A percentile compares a stretch with the other conserved stretches of the same genome.
phyloP scores from a whole-genome alignment of 92 coral and sea anemone species.

The Heliopora coerulea region DNA sequence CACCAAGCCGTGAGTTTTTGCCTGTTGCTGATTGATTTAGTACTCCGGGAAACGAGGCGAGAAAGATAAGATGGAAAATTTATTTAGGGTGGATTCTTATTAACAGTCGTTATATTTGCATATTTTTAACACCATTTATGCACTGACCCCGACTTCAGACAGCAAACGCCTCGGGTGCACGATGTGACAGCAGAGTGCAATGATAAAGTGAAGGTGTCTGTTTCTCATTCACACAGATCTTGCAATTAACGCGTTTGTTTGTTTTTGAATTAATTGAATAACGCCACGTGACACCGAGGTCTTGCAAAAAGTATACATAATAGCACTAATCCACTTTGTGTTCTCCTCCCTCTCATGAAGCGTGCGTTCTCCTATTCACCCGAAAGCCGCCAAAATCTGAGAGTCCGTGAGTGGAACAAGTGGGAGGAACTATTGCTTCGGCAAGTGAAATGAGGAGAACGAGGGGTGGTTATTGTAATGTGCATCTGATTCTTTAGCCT shows the following conservation, averaged over 20 bases:
- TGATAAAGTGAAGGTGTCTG: not conserved
- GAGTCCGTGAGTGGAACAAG: not conserved
- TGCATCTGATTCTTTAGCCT: not conserved
- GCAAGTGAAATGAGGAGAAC: too few relatives aligned
- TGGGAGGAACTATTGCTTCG: not conserved
- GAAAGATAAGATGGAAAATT: not conserved
- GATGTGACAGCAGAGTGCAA: not conserved
- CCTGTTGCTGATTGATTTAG: too few relatives aligned
- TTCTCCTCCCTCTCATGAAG: not conserved
- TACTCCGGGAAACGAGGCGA: not conserved
- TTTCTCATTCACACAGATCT: not conserved
- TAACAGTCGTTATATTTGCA: conserved; percentile 1
- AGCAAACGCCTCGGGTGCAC: not conserved
- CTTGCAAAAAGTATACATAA: conserved; percentile 8
- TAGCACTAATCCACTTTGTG: conserved; percentile 11
- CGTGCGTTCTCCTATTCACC: not conserved
- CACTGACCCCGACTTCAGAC: not conserved
- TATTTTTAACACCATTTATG: not conserved
- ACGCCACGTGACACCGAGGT: not conserved
- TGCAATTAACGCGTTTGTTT: conserved; percentile 1
- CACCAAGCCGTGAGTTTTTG: not conserved
- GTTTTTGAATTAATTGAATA: not conserved
- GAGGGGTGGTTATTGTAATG: not conserved
- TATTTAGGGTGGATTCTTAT: not conserved
- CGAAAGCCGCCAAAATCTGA: not conserved